Base-by-base conservation (phyloP, 2,113 vertebrate genomes). In the Silurus glanis region DNA sequence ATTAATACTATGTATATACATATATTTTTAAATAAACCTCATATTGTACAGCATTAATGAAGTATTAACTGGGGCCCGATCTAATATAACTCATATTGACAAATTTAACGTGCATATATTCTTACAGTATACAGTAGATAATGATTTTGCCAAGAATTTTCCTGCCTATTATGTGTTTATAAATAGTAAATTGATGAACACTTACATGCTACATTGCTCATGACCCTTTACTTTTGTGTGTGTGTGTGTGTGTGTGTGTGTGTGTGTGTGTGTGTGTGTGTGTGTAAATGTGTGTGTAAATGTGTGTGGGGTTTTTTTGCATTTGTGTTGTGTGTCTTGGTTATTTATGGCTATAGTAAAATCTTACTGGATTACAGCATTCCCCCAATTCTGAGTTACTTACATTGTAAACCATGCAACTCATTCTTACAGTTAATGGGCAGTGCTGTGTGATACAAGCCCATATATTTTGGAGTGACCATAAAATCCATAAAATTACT, bases 351-450 rank as follows among this genome's bases (percentile, higher is more conserved):
- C 53, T 58, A 51, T 78, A 87, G 59, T 90, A 90, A 87, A 89
- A 87, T 81, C 82, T 61, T 80, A 85, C 74, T 88, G 87, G 83
- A 87, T 90, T 85, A 89, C 80, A 80, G 82, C 37, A 17, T 84
- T 58, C 59, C 85, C 61, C 80, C 71, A 83, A 74, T 81, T 74
- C 61, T 78, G 64, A 75, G 80, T 88, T 90, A 87, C 87, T 85
- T 88, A 90, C 87, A 87, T 64, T 83, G 85, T 88, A 90, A 85
- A 87, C 85, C 80, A 47, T 78, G 85, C 88, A 83, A 85, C 75
- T 83, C 79, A 76, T 75, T 87, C 83, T 71, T 47, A 14, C 45
- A 10, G 62, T 74, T 58, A n/a, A 80, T 76, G 85, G 78, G 37
- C 81, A 83, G 49, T 45, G 58, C 62, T 83, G 49, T 83, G 85